phyloP scores from a whole-genome alignment of 1,140 invertebrate genomes.

The Calosoma granatense region DNA sequence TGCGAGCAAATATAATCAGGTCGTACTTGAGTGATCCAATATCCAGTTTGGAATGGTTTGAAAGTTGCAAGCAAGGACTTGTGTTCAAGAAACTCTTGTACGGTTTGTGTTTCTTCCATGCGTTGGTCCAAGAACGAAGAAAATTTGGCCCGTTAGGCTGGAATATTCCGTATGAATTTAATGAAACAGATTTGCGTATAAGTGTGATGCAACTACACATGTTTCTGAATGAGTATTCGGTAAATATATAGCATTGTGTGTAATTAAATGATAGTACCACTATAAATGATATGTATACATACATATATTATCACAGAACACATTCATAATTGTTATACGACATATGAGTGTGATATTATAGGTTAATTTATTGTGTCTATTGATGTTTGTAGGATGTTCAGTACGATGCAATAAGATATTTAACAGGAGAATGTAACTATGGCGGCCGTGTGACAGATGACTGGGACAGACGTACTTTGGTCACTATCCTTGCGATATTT shows the following conservation, averaged over 20 bases:
- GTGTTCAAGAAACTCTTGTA: conserved; percentile 82
- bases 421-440: conserved; percentile 95
- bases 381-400: conserved; percentile 55
- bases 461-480: conserved; percentile 82
- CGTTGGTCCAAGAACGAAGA: conserved; percentile 77
- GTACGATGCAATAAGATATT: conserved; percentile 78
- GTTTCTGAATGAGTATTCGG: conserved; percentile 77
- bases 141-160: conserved; percentile 91
- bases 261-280: not conserved
- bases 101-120: conserved; percentile 91
- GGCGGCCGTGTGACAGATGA: conserved; percentile 91
- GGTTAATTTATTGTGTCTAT: not conserved
- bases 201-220: conserved; percentile 77
- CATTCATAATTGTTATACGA: not conserved
- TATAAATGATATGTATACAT: not conserved
- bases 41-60: conserved; percentile 78
- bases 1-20: conserved; percentile 58
- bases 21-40: conserved; percentile 85
- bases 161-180: conserved; percentile 95
- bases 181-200: conserved; percentile 88
- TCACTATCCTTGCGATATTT: conserved; percentile 72
- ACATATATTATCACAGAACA: not conserved
- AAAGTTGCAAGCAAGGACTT: conserved; percentile 62
- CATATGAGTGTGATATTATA: not conserved
- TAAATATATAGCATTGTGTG: conserved; percentile 25